phyloP scores from a whole-genome alignment of 2,113 vertebrate genomes.

The Austrofundulus limnaeus region DNA sequence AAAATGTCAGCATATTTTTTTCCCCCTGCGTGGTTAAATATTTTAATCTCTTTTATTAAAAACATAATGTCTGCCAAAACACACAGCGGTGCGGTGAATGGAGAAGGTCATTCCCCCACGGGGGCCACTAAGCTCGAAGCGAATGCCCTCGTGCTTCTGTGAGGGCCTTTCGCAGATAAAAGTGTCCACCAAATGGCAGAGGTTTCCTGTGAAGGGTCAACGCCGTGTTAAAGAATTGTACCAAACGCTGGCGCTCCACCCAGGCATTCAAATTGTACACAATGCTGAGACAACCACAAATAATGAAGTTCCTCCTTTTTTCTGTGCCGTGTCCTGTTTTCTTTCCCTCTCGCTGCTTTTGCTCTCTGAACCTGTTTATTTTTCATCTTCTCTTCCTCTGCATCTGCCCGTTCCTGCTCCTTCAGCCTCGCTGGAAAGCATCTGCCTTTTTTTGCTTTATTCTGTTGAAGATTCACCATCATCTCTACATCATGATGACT shows the following conservation, averaged over 20 bases:
- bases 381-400: conserved; percentile 21
- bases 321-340: conserved; percentile 37
- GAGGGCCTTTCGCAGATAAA: conserved; percentile 30
- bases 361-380: conserved; percentile 31
- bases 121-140: conserved; percentile 47
- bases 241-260: conserved; percentile 55
- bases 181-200: conserved; percentile 47
- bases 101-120: conserved; percentile 44
- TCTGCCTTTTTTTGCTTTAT: background rate
- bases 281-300: conserved; percentile 57
- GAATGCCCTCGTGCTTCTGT: conserved; percentile 36
- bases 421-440: background rate
- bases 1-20: conserved; percentile 11
- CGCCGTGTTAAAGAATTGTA: conserved; percentile 55
- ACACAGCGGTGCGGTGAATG: conserved; percentile 18
- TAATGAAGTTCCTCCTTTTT: conserved; percentile 48
- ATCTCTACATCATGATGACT: conserved; percentile 10
- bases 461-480: conserved; percentile 5
- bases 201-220: conserved; percentile 61
- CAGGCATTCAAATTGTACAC: conserved; percentile 64
- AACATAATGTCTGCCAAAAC: conserved; percentile 36
- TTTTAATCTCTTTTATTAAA: conserved; percentile 50
- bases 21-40: conserved; percentile 21
- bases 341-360: conserved; percentile 18
- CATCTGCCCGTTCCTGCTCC: conserved; percentile 9